These are phyloP conservation scores for Pempheris klunzingeri DNA, from an alignment of 2,797 vertebrate species.

Conservation along the genomic window DNA sequence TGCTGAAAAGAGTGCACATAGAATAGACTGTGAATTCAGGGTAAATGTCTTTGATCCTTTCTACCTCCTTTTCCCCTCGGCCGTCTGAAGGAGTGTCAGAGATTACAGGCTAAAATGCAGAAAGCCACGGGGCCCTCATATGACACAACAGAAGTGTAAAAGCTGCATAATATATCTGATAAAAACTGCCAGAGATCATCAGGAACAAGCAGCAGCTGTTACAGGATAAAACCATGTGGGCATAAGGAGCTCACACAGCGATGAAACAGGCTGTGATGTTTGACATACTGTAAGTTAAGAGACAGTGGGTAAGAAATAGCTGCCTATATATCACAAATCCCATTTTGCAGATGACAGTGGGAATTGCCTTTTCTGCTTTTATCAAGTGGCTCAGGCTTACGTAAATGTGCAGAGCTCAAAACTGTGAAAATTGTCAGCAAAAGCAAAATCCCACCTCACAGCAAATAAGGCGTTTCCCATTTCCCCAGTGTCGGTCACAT, in stretches of 20 bases:
- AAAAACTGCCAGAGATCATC: slow-evolving; percentile 44
- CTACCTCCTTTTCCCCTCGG: slow-evolving; percentile 36
- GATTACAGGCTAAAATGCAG: slow-evolving; percentile 37
- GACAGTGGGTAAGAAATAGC: slow-evolving; percentile 47
- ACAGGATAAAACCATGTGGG: slow-evolving; percentile 26
- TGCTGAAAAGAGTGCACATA: slow-evolving; percentile 6
- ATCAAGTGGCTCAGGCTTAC: slow-evolving; percentile 61
- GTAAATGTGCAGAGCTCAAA: slow-evolving; percentile 59
- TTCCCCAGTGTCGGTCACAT: slow-evolving; percentile 65
- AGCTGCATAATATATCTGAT: slow-evolving; percentile 29
- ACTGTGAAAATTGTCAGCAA: slow-evolving; percentile 73
- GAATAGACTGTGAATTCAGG: slow-evolving; percentile 23
- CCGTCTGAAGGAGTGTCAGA: slow-evolving; percentile 42
- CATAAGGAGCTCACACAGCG: slow-evolving; percentile 24
- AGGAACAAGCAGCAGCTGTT: slow-evolving; percentile 29
- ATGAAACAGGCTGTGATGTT: slow-evolving; percentile 38
- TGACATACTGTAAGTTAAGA: slow-evolving; percentile 42
- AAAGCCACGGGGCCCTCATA: slow-evolving; percentile 26
- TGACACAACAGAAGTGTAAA: slow-evolving; percentile 42
- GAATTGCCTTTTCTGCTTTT: slow-evolving; percentile 63
- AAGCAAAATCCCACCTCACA: slow-evolving; percentile 64
- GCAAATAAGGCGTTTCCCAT: slow-evolving; percentile 68
- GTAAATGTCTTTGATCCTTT: slow-evolving; percentile 36
- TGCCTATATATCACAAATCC: slow-evolving; percentile 53
- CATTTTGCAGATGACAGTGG: slow-evolving; percentile 65